Percentiles rank a stretch among this genome's conserved stretches.
Conservation (phyloP, 2,113 vertebrate genomes). For the Tyto alba region DNA sequence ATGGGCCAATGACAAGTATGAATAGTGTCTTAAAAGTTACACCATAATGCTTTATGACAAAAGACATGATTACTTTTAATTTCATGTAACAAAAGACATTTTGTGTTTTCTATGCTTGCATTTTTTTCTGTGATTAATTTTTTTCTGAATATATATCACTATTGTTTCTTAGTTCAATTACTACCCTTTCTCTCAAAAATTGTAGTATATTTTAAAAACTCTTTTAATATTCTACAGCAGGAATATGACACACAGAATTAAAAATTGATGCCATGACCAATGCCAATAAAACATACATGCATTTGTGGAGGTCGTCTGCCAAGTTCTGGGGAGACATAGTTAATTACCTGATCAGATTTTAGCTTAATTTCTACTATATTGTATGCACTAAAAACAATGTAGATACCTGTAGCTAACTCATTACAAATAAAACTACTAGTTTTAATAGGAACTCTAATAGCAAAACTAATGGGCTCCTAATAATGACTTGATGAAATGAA, state of each 20-base stretch:
- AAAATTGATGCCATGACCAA: not conserved
- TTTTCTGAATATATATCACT: not conserved
- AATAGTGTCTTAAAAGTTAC: not conserved
- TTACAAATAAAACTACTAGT: not conserved
- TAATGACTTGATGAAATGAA: not conserved
- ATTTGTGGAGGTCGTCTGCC: not conserved
- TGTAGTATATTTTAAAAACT: not conserved
- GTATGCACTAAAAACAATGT: not conserved
- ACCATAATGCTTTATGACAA: not conserved
- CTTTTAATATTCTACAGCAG: not conserved
- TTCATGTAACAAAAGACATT: not conserved
- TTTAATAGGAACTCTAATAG: not conserved
- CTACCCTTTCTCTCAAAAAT: not conserved
- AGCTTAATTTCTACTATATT: not conserved
- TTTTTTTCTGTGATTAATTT: not conserved
- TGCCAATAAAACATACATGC: not conserved
- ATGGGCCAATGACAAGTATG: not conserved
- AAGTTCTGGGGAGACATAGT: not conserved
- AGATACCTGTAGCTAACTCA: not conserved
- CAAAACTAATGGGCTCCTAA: not conserved
- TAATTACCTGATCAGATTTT: not conserved
- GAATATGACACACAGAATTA: not conserved
- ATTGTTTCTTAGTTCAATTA: not conserved
- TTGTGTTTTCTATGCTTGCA: not conserved
- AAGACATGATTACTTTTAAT: not conserved